Conservation (phyloP, 2,797 vertebrate species). For the Thunnus albacares region DNA sequence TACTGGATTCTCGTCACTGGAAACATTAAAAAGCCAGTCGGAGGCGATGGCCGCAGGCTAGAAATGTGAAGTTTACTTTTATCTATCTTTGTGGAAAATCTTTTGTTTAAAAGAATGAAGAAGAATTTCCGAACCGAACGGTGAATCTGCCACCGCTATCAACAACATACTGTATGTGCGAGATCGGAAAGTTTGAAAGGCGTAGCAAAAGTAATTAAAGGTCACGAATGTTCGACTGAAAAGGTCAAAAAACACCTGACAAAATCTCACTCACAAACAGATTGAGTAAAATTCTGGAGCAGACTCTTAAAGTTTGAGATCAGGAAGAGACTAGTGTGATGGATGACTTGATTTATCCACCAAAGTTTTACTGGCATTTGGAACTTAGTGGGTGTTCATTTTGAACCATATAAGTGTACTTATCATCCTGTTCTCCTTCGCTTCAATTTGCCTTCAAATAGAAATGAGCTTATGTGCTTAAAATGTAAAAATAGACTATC, state of each 20-base stretch:
- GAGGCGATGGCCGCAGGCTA: no score
- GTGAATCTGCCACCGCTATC: not conserved
- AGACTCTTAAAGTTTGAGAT: not conserved
- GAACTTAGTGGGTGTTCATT: not conserved
- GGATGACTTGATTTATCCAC: not conserved
- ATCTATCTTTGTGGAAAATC: no score
- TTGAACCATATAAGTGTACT: not conserved
- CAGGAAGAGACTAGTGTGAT: not conserved
- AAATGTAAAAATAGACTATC: conserved; percentile 22
- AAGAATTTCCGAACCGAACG: not conserved
- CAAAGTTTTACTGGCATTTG: not conserved
- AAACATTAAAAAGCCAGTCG: not conserved
- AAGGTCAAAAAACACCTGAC: not conserved
- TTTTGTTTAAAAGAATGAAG: no score
- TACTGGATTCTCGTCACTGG: not conserved
- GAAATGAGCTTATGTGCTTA: conserved; percentile 25
- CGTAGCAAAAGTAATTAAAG: not conserved
- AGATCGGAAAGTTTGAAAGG: not conserved
- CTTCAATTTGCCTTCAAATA: conserved; percentile 22
- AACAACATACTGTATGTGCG: not conserved
- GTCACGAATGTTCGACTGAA: no score
- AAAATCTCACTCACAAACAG: no score
- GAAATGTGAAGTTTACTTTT: no score
- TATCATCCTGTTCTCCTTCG: conserved; percentile 22
- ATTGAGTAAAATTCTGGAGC: no score